A percentile compares a stretch with the other conserved stretches of the same genome.
Evolutionary conservation across 2,888 invertebrate genomes (phyloP).

Genomic region (Platycheirus rosarum): DNA sequence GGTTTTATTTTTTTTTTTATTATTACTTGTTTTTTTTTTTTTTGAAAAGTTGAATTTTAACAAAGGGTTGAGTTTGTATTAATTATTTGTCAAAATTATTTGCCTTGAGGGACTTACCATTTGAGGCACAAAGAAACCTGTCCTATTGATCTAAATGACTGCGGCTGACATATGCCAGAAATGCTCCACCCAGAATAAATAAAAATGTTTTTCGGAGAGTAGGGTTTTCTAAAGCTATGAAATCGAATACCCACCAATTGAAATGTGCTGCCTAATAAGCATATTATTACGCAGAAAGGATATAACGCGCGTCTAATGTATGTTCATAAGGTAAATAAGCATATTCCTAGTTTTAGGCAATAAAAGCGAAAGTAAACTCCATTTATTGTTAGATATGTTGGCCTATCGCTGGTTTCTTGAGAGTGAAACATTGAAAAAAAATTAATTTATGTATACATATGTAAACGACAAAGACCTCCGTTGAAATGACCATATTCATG

Average conservation of each 20-base stretch:
- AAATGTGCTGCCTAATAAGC: no score
- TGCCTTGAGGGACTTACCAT: slow-evolving; percentile 8
- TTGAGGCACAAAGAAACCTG: slow-evolving; percentile 46
- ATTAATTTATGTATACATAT: no score
- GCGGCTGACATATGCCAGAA: slow-evolving; percentile 70
- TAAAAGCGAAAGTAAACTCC: no score
- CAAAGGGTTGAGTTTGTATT: slow-evolving; percentile 39
- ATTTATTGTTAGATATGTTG: no score
- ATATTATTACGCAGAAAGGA: no score
- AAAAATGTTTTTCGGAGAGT: slow-evolving; percentile 10
- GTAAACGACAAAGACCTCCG: no score
- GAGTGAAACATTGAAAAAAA: no score
- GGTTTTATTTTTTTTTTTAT: slow-evolving; percentile 19
- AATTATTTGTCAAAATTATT: slow-evolving; percentile 35
- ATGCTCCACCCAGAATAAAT: slow-evolving; percentile 60
- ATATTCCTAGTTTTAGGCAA: no score
- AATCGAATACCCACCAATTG: slow-evolving; percentile 26
- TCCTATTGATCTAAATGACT: slow-evolving; percentile 58
- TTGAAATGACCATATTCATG: no score
- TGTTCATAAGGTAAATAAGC: no score
- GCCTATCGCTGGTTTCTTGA: no score
- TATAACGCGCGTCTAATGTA: no score
- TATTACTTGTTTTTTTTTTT: slow-evolving; percentile 43
- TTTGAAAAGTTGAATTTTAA: slow-evolving; percentile 48
- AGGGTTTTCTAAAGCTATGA: slow-evolving; percentile 10